A percentile compares a stretch with the other conserved stretches of the same genome.
Evolutionary conservation across 1,140 invertebrate genomes (phyloP).

Genomic region (Kradibia gibbosae): DNA sequence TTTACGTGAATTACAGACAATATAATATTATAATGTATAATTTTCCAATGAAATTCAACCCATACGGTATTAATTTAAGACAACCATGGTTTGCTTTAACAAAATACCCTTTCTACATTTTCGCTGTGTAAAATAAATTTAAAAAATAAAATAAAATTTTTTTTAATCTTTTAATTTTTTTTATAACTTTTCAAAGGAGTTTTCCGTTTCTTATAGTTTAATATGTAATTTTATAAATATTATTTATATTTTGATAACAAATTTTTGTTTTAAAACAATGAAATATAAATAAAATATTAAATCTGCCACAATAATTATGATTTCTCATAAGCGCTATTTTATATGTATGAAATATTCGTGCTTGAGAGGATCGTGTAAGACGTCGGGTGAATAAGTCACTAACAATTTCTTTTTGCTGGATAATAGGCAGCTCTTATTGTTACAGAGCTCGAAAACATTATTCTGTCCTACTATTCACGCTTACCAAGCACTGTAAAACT

Average conservation of each 20-base stretch:
- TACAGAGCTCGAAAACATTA: constrained; percentile 12
- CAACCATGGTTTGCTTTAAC: too few relatives aligned
- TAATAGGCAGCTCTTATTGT: constrained; percentile 34
- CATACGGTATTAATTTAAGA: too few relatives aligned
- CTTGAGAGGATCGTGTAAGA: constrained; percentile 28
- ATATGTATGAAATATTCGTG: constrained; percentile 38
- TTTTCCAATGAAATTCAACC: too few relatives aligned
- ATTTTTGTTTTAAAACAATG: neutral
- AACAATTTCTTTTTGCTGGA: constrained; percentile 34
- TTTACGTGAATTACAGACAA: too few relatives aligned
- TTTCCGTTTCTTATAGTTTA: neutral
- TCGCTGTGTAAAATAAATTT: too few relatives aligned
- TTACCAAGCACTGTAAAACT: constrained; percentile 10
- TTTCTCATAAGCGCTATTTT: constrained; percentile 28
- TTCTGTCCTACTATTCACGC: constrained; percentile 32
- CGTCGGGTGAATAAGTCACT: constrained; percentile 33
- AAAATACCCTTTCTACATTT: too few relatives aligned
- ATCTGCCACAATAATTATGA: neutral
- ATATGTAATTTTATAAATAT: neutral
- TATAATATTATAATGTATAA: too few relatives aligned
- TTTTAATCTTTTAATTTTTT: too few relatives aligned
- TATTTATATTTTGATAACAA: neutral
- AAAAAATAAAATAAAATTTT: too few relatives aligned
- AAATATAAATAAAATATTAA: neutral
- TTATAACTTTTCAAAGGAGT: neutral